phyloP scores from a whole-genome alignment of 1,140 invertebrate genomes.

The Holotrichia oblita region DNA sequence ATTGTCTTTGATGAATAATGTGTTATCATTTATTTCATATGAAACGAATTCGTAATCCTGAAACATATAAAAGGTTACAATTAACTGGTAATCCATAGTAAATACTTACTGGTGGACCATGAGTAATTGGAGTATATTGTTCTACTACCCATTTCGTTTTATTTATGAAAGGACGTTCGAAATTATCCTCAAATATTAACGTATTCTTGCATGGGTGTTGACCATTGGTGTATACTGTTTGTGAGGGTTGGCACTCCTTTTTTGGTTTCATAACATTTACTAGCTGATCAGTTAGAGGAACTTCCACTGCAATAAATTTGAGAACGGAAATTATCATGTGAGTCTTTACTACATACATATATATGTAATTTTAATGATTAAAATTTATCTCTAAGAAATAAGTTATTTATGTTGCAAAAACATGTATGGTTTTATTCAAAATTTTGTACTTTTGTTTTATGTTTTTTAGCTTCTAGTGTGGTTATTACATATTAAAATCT shows the following conservation, averaged over 20 bases:
- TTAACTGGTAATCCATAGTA: slow-evolving; percentile 24
- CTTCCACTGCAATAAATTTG: not conserved
- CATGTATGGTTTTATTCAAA: too few relatives aligned
- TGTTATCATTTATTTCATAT: slow-evolving; percentile 47
- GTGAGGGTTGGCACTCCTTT: not conserved
- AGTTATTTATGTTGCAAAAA: too few relatives aligned
- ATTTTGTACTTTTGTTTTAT: too few relatives aligned
- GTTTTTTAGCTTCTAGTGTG: too few relatives aligned
- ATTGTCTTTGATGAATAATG: slow-evolving; percentile 19
- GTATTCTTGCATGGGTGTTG: slow-evolving; percentile 46
- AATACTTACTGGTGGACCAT: slow-evolving; percentile 25
- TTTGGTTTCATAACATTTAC: slow-evolving; percentile 2
- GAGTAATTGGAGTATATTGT: slow-evolving; percentile 47
- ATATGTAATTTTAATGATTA: too few relatives aligned
- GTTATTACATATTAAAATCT: too few relatives aligned
- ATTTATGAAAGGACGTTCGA: slow-evolving; percentile 46
- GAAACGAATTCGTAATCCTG: slow-evolving; percentile 54
- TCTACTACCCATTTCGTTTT: slow-evolving; percentile 51
- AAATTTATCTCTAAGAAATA: too few relatives aligned
- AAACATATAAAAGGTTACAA: slow-evolving; percentile 24
- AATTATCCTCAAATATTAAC: slow-evolving; percentile 54
- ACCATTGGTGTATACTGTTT: slow-evolving; percentile 16
- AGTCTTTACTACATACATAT: too few relatives aligned
- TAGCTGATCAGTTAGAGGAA: not conserved
- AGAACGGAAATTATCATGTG: too few relatives aligned